These are phyloP conservation scores for Geodia barretti DNA, from an alignment of 37 sponge, comb jelly and placozoan species.

Conservation along the genomic window DNA sequence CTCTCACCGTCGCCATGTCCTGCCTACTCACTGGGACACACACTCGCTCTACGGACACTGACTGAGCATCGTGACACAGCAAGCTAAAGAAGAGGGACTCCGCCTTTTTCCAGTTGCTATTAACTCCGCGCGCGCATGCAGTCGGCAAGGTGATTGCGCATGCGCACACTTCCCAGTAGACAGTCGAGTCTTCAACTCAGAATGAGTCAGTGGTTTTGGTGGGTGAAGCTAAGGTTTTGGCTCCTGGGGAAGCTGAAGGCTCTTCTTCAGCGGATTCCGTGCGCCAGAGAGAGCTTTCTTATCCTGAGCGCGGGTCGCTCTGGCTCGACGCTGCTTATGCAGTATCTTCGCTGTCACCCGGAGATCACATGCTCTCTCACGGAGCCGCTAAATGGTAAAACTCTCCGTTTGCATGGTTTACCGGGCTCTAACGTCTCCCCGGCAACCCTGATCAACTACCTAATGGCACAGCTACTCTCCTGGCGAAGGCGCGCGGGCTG, in stretches of 20 bases:
- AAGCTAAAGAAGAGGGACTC: too few species aligned
- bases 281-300: slow-evolving; percentile 1
- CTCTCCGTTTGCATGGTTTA: background rate
- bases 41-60: too few species aligned
- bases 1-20: background rate
- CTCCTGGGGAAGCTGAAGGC: background rate
- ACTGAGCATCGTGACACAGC: too few species aligned
- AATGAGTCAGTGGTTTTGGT: too few species aligned
- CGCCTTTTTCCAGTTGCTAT: too few species aligned
- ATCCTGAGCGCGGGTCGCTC: slow-evolving; percentile 39
- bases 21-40: too few species aligned
- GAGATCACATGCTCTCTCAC: background rate
- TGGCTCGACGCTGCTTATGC: slow-evolving; percentile 20
- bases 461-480: background rate
- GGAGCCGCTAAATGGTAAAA: slow-evolving; percentile 23
- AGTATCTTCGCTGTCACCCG: slow-evolving; percentile 4
- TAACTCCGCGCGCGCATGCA: too few species aligned
- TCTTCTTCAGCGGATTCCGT: slow-evolving; percentile 4
- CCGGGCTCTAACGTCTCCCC: background rate
- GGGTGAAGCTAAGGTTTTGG: too few species aligned
- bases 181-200: too few species aligned
- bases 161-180: background rate
- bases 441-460: background rate
- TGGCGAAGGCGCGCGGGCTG: slow-evolving; percentile 3
- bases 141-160: background rate